phyloP scores from a whole-genome alignment of 2,888 invertebrate species.

The Euzophera pinguis region DNA sequence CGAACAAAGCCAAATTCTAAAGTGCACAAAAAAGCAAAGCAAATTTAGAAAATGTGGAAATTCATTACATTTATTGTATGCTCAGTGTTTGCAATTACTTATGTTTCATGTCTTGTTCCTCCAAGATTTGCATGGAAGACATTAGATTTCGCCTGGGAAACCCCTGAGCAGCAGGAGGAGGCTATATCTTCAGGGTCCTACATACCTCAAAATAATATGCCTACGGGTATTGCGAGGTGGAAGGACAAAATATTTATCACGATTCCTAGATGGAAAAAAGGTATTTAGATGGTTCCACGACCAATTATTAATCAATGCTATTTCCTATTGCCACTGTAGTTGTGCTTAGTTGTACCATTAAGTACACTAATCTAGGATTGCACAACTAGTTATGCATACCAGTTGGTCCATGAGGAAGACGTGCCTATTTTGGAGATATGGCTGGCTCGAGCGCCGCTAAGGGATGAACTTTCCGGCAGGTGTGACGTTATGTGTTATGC shows the following conservation, averaged over 20 bases:
- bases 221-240: conserved; percentile 85
- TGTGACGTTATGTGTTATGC: too few relatives aligned
- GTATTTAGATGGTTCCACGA: too few relatives aligned
- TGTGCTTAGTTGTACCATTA: too few relatives aligned
- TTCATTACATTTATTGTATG: not conserved
- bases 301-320: too few relatives aligned
- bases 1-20: not conserved
- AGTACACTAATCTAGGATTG: too few relatives aligned
- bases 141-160: conserved; percentile 82
- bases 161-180: conserved; percentile 56
- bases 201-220: conserved; percentile 82
- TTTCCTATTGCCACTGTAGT: too few relatives aligned
- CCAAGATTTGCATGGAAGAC: conserved; percentile 81
- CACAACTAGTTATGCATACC: too few relatives aligned
- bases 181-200: conserved; percentile 78
- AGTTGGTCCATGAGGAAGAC: too few relatives aligned
- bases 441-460: too few relatives aligned
- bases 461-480: too few relatives aligned
- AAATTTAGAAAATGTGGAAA: conserved; percentile 12
- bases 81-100: conserved; percentile 6
- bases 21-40: not conserved
- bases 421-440: too few relatives aligned
- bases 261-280: conserved; percentile 83
- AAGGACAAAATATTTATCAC: conserved; percentile 83
- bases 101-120: conserved; percentile 36